Evolutionary conservation across 2,113 vertebrate species (phyloP), one percentile per base, ranked within the genome.

Genomic region (Dicentrarchus labrax): DNA sequence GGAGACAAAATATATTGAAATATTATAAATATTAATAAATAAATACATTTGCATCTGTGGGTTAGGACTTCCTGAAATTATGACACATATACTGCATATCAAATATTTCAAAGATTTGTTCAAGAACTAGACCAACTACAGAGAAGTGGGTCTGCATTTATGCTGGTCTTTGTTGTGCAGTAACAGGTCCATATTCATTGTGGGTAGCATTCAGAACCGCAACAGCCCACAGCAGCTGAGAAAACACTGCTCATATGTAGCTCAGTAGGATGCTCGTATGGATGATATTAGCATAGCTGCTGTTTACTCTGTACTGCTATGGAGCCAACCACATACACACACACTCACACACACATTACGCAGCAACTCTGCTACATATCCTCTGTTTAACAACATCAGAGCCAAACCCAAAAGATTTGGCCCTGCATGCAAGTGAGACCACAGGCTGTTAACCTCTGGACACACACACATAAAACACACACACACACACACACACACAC

Each of bases 401-500:
- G 89, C 88, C 89, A 92, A 93, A 93, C 85, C 88, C 72, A 81
- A 84, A 89, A 80, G 77, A 86, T 80, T 86, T 89, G 89, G 90
- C 76, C 38, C 38, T 65, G 76, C 50, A 66, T 76, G 71, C 69
- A 84, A 84, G 64, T 61, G 53, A 86, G 60, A 83, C 88, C 90
- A 77, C 89, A 89, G 82, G 68, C 78, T 83, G 84, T 90, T 90
- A 90, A 86, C 91, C 88, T 85, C 78, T 54, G 53, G 61, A 85
- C 76, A 70, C 70, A 85, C 39, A 53, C 72, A 57, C n/a, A 68
- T 24, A n/a, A 36, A 72, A 78, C 43, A 75, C 22, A 66, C 2
- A 64, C 66, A 80, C 45, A 64, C 66, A 77, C 45, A 66, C 48
- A 64, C 3, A 60, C 48, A 19, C 71, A 82, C 71, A 85, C 22